A percentile compares a stretch with the other conserved stretches of the same genome.
These are phyloP conservation scores for Brachymystax lenok DNA, from an alignment of 2,797 vertebrate species.

Conservation along the genomic window DNA sequence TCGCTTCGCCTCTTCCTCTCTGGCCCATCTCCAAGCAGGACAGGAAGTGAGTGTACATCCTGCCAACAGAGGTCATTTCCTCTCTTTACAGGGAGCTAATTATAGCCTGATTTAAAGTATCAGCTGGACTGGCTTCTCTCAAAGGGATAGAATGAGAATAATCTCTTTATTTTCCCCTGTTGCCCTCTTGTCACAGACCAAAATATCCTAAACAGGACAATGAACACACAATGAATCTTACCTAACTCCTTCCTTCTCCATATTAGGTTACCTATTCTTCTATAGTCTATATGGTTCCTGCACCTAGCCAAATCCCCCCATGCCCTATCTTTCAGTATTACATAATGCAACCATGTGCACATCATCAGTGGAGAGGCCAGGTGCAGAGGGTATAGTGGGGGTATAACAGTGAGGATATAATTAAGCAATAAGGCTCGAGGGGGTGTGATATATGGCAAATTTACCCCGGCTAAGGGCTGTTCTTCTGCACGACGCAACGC, in stretches of 20 bases:
- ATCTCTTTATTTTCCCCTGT: slow-evolving; percentile 10
- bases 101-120: slow-evolving; percentile 48
- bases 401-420: too few relatives aligned
- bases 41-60: slow-evolving; percentile 72
- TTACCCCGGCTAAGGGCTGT: too few relatives aligned
- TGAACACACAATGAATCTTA: neutral
- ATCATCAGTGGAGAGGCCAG: too few relatives aligned
- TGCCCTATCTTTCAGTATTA: neutral
- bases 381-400: too few relatives aligned
- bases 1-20: too few relatives aligned
- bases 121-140: slow-evolving; percentile 44
- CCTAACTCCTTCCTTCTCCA: neutral
- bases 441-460: too few relatives aligned
- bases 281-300: too few relatives aligned
- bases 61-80: slow-evolving; percentile 66
- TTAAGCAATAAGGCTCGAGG: too few relatives aligned
- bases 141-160: neutral
- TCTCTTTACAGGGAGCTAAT: slow-evolving; percentile 60
- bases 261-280: neutral
- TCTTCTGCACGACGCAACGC: too few relatives aligned
- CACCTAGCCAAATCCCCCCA: too few relatives aligned
- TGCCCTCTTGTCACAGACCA: neutral
- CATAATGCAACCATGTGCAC: too few relatives aligned
- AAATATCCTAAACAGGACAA: slow-evolving; percentile 18
- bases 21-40: slow-evolving; percentile 62